Base-by-base conservation (phyloP, 2,888 invertebrate species). In the Chymomyza amoena region DNA sequence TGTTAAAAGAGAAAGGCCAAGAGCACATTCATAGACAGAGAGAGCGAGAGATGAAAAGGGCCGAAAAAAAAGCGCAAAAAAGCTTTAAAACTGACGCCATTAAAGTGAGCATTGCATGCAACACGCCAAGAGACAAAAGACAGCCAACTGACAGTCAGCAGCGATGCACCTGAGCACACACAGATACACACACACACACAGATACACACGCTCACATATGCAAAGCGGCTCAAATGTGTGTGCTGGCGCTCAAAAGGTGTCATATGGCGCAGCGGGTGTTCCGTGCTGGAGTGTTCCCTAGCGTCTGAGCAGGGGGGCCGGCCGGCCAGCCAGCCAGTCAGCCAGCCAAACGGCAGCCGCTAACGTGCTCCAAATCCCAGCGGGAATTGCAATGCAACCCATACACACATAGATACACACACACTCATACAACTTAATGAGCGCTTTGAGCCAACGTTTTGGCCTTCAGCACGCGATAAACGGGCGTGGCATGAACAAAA, bases 211-310 rank as follows among this genome's bases (percentile, higher is more conserved):
- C 20, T n/a, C 7, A 6, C 64, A 25, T 25, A n/a, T 39, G 54
- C 67, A 66, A 28, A 39, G 13, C 1, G 36, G 52, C 16, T 2
- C 57, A 36, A 28, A 36, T 18, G 45, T 15, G n/a, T 20, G 39
- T 56, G 39, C 25, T 32, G 72, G 51, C 32, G 57, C 56, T 20
- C 20, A 20, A 54, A 60, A 85, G 86, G 88, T 87, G 89, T 89
- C 86, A 88, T 81, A 76, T 81, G 79, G 75, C 83, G 72, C 86
- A 80, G 84, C 86, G 89, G 89, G 89, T 78, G 89, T 76, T 80
- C 75, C 18, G 16, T 64, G 56, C 39, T 51, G 15, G 5, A 45
- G 39, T 45, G 39, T 13, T 10, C 61, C n/a, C 52, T 51, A 32
- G n/a, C 61, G 45, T 18, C 16, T n/a, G 28, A 20, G 16, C 45